These are phyloP conservation scores for Matsumyia berberina DNA, from an alignment of 2,888 invertebrate species.

Conservation along the genomic window DNA sequence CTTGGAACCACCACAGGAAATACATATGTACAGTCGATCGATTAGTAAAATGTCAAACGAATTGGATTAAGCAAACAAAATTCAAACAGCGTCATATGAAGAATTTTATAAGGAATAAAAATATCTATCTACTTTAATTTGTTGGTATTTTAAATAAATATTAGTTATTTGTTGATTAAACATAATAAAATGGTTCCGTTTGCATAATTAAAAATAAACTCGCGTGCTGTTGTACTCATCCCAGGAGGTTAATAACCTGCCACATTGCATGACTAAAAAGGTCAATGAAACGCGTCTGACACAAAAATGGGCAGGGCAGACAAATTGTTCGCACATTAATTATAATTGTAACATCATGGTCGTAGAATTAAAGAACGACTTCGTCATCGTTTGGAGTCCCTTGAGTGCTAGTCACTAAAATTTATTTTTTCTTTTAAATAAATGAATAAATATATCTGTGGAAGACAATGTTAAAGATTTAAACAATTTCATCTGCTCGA, in stretches of 20 bases:
- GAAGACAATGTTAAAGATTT: too few species aligned
- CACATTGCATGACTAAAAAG: slow-evolving; percentile 21
- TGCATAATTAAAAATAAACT: slow-evolving; percentile 9
- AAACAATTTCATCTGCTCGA: background rate
- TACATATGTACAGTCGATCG: too few species aligned
- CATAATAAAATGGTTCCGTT: background rate
- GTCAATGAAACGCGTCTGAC: slow-evolving; percentile 11
- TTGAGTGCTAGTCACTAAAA: too few species aligned
- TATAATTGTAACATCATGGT: slow-evolving; percentile 11
- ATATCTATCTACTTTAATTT: too few species aligned
- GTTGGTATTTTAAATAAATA: slow-evolving; percentile 12
- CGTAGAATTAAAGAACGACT: background rate
- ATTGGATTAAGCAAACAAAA: too few species aligned
- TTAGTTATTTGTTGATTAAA: slow-evolving; percentile 19
- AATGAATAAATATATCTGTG: too few species aligned
- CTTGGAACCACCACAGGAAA: too few species aligned
- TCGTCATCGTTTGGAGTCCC: too few species aligned
- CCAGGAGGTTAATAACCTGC: slow-evolving; percentile 16
- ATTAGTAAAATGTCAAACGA: too few species aligned
- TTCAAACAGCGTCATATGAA: too few species aligned
- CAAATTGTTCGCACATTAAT: slow-evolving; percentile 33
- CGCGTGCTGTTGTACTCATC: slow-evolving; percentile 16
- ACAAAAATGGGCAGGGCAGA: background rate
- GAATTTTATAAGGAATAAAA: too few species aligned
- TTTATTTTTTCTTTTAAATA: too few species aligned